phyloP scores from a whole-genome alignment of 1,140 invertebrate genomes.

The Dreissena polymorpha region DNA sequence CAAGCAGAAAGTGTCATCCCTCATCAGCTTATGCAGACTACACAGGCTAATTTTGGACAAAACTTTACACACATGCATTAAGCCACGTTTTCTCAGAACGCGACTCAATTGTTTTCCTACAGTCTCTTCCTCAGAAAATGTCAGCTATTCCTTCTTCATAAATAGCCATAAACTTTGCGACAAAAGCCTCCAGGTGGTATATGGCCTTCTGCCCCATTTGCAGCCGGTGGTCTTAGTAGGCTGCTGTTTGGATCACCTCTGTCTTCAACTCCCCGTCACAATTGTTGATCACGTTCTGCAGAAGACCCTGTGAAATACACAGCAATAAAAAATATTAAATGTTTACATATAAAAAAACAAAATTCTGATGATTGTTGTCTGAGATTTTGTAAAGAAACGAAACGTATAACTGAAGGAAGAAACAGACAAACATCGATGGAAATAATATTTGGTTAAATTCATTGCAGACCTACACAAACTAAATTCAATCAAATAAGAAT shows the following conservation, averaged over 20 bases:
- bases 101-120: not conserved
- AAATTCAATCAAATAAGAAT: too few relatives aligned
- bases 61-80: too few relatives aligned
- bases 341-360: not conserved
- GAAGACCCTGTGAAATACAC: conserved; percentile 82
- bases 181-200: conserved; percentile 98
- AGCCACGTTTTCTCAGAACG: too few relatives aligned
- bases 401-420: too few relatives aligned
- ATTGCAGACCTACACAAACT: too few relatives aligned
- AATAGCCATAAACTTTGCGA: conserved; percentile 96
- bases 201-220: conserved; percentile 95
- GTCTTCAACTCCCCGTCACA: conserved; percentile 95
- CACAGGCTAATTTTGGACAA: too few relatives aligned
- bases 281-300: conserved; percentile 92
- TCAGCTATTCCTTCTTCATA: conserved; percentile 83
- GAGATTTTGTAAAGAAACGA: too few relatives aligned
- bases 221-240: conserved; percentile 94
- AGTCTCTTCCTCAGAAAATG: conserved; percentile 66
- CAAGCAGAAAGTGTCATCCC: too few relatives aligned
- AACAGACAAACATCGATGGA: too few relatives aligned
- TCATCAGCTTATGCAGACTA: too few relatives aligned
- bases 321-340: not conserved
- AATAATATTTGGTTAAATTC: too few relatives aligned
- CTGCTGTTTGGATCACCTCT: conserved; percentile 91
- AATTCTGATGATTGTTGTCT: not conserved